Percentiles rank a stretch among this genome's conserved stretches.
phyloP scores from a whole-genome alignment of 2,113 vertebrate species.

The Grammomys dolichurus region DNA sequence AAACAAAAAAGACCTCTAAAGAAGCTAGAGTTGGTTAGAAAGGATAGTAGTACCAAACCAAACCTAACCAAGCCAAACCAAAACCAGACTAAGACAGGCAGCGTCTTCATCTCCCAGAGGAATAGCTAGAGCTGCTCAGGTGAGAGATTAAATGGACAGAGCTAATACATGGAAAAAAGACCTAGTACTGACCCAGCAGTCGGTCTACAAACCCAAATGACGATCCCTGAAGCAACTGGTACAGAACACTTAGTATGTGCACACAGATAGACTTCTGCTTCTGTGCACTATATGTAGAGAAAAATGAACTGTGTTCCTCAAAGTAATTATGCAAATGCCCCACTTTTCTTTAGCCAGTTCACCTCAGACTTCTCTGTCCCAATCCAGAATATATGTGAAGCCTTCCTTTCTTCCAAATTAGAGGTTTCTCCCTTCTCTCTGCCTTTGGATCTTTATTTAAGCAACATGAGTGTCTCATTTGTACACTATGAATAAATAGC shows the following conservation, averaged over 20 bases:
- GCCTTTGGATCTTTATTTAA: neutral
- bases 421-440: neutral
- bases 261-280: no score
- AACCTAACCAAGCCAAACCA: neutral
- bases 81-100: neutral
- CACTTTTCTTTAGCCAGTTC: neutral
- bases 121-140: neutral
- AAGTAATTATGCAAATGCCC: no score
- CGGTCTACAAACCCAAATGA: neutral
- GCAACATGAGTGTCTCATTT: neutral
- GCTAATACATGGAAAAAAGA: neutral
- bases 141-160: neutral
- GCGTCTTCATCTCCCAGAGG: neutral
- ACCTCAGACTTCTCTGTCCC: neutral
- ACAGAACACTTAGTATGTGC: neutral
- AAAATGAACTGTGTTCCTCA: neutral
- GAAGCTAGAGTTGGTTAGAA: rapidly evolving
- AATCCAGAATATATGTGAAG: neutral
- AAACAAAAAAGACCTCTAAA: neutral
- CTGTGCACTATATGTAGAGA: neutral
- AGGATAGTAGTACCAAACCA: neutral
- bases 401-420: neutral
- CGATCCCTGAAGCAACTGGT: neutral
- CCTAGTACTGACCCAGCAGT: neutral
- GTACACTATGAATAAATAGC: neutral